Conservation (phyloP, 2,888 invertebrate genomes). For the Morpho achilles region DNA sequence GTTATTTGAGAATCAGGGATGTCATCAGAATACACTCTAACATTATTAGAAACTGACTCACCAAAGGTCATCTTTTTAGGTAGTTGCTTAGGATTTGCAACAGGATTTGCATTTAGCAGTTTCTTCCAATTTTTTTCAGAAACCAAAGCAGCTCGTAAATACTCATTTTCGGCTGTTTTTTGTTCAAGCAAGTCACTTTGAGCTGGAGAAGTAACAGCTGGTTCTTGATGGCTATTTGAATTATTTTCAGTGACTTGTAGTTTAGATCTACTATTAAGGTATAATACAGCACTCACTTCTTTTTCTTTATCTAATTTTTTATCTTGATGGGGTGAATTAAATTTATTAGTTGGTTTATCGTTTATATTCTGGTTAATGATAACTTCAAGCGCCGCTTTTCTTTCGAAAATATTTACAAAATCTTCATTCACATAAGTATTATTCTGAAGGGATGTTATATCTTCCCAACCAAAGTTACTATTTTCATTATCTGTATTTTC, state of each 20-base stretch:
- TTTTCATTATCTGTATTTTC: conserved; percentile 24
- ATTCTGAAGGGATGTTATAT: conserved; percentile 20
- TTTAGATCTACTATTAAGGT: not conserved
- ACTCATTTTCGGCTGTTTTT: not conserved
- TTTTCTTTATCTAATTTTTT: not conserved
- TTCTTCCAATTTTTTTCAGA: conserved; percentile 28
- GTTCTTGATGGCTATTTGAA: not conserved
- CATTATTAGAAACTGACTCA: conserved; percentile 1
- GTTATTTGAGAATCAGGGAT: not conserved
- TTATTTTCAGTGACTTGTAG: not conserved
- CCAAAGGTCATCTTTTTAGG: conserved; percentile 41
- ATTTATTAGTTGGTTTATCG: not conserved
- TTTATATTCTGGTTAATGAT: not conserved
- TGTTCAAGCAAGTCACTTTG: not conserved
- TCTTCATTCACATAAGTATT: conserved; percentile 7
- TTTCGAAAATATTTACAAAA: conserved; percentile 20
- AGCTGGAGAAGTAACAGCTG: not conserved
- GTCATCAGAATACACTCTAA: not conserved
- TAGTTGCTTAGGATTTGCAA: conserved; percentile 61
- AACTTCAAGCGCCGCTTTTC: not conserved
- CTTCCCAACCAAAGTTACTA: conserved; percentile 42
- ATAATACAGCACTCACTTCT: not conserved
- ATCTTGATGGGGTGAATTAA: not conserved
- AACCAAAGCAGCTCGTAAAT: conserved; percentile 9
- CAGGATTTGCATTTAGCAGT: conserved; percentile 55